phyloP scores from a whole-genome alignment of 2,797 vertebrate species.

The Stomatorhinus walkeri region DNA sequence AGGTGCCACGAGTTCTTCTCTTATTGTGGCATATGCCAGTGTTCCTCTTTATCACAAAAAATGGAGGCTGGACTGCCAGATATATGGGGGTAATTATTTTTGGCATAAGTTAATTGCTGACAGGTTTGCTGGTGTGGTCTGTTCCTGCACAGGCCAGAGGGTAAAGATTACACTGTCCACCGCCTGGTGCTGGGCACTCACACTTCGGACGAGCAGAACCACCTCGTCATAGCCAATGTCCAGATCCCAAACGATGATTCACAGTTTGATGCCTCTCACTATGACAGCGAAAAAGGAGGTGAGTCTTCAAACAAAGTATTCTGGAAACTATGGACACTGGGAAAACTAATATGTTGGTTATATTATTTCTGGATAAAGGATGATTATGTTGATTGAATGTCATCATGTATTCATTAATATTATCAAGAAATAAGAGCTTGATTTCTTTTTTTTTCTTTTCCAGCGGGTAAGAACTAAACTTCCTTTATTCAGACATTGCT shows the following conservation, averaged over 20 bases:
- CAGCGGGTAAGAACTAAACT: conserved; percentile 27
- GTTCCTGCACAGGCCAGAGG: conserved; percentile 68
- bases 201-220: conserved; percentile 88
- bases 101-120: background rate
- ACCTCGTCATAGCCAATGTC: conserved; percentile 84
- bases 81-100: background rate
- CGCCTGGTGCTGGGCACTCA: conserved; percentile 70
- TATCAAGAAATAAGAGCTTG: background rate
- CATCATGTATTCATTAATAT: background rate
- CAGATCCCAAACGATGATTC: conserved; percentile 88
- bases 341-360: background rate
- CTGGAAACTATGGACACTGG: background rate
- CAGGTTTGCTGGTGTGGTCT: background rate
- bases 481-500: background rate
- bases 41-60: background rate
- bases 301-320: conserved; percentile 29
- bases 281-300: conserved; percentile 90
- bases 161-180: conserved; percentile 83
- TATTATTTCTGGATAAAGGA: background rate
- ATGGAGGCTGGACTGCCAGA: background rate
- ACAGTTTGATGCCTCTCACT: conserved; percentile 80
- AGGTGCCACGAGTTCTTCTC: background rate
- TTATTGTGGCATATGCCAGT: background rate
- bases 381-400: background rate
- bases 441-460: background rate